phyloP scores from a whole-genome alignment of 2,113 vertebrate species.

The Macquaria ambigua region DNA sequence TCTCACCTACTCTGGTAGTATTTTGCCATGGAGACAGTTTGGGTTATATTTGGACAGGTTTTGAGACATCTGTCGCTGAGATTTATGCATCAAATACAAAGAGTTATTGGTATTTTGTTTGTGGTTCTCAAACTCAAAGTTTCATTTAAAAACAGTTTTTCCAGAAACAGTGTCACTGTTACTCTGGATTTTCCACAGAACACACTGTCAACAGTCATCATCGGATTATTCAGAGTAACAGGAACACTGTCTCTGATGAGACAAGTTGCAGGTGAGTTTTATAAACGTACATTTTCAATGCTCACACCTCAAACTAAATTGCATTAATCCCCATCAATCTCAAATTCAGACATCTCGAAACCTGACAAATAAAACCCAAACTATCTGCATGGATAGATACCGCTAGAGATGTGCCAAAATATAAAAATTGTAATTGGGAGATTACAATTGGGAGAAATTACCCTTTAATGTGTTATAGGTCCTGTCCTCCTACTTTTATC shows the following conservation, averaged over 20 bases:
- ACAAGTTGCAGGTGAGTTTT: neutral
- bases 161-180: neutral
- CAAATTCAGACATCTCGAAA: neutral
- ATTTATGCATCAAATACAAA: neutral
- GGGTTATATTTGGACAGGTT: neutral
- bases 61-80: neutral
- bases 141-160: neutral
- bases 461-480: conserved; percentile 18
- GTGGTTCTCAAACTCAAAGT: neutral
- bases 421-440: neutral
- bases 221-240: neutral
- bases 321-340: neutral
- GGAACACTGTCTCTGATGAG: neutral
- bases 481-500: conserved; percentile 8
- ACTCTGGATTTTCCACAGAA: neutral
- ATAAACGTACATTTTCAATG: neutral
- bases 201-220: neutral
- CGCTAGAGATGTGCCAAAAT: neutral
- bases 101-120: neutral
- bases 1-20: neutral
- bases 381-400: neutral
- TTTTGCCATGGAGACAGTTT: neutral
- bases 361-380: neutral
- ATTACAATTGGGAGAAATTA: conserved; percentile 7
- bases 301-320: neutral